phyloP scores from a whole-genome alignment of 37 sponge, comb jelly and placozoan genomes.

The Eunapius fragilis region DNA sequence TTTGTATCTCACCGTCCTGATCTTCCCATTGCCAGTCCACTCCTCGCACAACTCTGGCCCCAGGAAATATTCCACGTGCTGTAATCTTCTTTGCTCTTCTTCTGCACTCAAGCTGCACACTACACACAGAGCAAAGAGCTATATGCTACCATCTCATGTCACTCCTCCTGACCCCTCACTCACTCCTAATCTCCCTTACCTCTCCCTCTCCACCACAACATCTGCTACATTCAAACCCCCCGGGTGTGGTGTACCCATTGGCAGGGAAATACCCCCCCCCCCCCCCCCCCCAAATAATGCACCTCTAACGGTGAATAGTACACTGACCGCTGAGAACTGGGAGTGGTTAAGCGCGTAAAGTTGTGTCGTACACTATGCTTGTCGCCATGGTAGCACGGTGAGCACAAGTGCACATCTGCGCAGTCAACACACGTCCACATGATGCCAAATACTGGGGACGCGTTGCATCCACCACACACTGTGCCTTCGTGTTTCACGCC shows the following conservation, averaged over 20 bases:
- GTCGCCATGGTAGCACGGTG: conserved; percentile 88
- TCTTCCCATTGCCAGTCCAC: conserved; percentile 91
- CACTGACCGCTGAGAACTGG: conserved; percentile 59
- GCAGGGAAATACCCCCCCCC: too few species aligned
- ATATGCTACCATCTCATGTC: too few species aligned
- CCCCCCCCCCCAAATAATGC: not conserved
- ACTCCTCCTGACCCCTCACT: too few species aligned
- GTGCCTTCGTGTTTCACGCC: conserved; percentile 72
- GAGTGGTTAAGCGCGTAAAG: conserved; percentile 58
- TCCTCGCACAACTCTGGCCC: conserved; percentile 83
- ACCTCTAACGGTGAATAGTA: too few species aligned
- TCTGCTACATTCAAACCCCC: too few species aligned
- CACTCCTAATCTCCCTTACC: too few species aligned
- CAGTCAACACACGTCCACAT: conserved; percentile 82
- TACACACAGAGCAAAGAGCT: too few species aligned
- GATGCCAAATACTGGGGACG: conserved; percentile 72
- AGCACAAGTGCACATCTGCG: conserved; percentile 64
- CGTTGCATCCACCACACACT: conserved; percentile 74
- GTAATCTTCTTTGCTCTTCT: conserved; percentile 65
- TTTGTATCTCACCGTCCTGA: conserved; percentile 78
- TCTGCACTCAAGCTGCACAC: conserved; percentile 56
- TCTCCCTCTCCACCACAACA: too few species aligned
- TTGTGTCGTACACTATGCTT: conserved; percentile 69
- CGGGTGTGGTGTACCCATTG: too few species aligned
- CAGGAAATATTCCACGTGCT: conserved; percentile 70